Evolutionary conservation across 2,113 vertebrate genomes (phyloP).

Genomic region (Emydocephalus ijimae): DNA sequence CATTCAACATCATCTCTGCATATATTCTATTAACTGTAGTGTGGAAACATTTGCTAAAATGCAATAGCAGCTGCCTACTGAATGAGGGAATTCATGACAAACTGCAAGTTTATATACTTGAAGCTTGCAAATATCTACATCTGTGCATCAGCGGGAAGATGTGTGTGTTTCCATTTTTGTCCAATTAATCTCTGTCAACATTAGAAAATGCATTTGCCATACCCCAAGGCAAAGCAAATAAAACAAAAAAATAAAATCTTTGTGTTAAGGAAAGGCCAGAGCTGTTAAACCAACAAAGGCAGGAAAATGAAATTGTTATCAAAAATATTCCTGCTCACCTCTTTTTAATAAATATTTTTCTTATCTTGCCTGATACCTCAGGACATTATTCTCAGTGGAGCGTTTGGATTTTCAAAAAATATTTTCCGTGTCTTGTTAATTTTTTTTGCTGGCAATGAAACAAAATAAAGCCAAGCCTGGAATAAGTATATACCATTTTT

Average conservation of each 20-base stretch:
- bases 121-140: neutral
- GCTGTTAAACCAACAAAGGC: neutral
- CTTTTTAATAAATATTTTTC: neutral
- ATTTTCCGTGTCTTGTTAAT: neutral
- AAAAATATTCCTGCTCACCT: neutral
- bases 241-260: neutral
- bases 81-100: neutral
- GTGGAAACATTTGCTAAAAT: neutral
- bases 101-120: neutral
- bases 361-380: neutral
- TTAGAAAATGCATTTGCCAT: neutral
- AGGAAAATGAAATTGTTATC: neutral
- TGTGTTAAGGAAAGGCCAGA: neutral
- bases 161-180: neutral
- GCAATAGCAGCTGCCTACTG: accelerated
- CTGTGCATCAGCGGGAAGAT: neutral
- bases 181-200: neutral
- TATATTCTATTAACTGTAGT: accelerated
- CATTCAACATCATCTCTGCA: neutral
- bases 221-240: neutral
- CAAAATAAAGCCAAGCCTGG: neutral
- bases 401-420: neutral
- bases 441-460: neutral
- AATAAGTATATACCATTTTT: neutral
- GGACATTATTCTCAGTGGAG: neutral